These are phyloP conservation scores for Hoplodrina blanda DNA, from an alignment of 2,888 invertebrate species.

Conservation along the genomic window DNA sequence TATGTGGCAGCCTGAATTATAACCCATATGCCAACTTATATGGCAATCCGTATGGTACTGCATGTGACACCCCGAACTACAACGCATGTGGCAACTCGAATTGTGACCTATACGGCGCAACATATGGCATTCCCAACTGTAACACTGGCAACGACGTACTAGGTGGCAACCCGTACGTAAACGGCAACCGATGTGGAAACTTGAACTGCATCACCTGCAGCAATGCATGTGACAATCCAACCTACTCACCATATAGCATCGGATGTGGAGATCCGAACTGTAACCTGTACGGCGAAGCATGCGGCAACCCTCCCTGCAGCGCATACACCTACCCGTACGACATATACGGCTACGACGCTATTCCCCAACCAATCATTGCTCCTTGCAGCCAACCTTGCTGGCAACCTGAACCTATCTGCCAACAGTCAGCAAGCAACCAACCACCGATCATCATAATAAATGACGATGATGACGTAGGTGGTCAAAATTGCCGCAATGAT, in stretches of 20 bases:
- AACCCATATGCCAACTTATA: constrained; percentile 3
- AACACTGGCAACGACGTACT: neutral
- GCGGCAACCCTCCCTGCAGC: neutral
- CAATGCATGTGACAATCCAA: neutral
- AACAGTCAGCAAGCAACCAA: constrained; percentile 29
- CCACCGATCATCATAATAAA: constrained; percentile 54
- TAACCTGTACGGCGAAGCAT: neutral
- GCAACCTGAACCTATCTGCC: constrained; percentile 6
- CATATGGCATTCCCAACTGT: neutral
- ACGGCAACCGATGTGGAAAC: neutral
- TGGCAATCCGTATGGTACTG: neutral
- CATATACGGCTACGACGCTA: constrained; percentile 5
- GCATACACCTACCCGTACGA: neutral
- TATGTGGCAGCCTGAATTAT: constrained; percentile 10
- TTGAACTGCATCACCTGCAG: neutral
- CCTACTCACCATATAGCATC: neutral
- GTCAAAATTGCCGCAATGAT: constrained; percentile 7
- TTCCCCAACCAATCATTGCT: constrained; percentile 7
- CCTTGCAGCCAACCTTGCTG: constrained; percentile 29
- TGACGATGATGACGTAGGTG: constrained; percentile 22
- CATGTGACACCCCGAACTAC: neutral
- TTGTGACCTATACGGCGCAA: neutral
- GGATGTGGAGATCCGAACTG: constrained; percentile 14
- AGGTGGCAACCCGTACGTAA: no score
- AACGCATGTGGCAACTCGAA: neutral